Percentiles rank a stretch among this genome's conserved stretches.
These are phyloP conservation scores for Axis porcinus DNA, from an alignment of 2,113 vertebrate species.

Conservation along the genomic window DNA sequence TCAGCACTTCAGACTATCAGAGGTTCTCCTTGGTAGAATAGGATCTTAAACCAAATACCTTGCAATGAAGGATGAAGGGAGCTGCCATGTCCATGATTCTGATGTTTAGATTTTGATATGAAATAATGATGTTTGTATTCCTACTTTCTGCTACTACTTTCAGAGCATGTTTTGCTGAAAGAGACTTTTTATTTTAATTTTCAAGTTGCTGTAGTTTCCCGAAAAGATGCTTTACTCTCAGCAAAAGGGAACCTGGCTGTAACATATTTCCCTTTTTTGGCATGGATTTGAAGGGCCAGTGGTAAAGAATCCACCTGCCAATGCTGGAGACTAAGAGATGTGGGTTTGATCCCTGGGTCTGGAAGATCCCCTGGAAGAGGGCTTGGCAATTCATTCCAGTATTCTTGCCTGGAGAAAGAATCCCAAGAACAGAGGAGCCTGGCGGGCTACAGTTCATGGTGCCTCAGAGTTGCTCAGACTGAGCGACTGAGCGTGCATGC, in stretches of 20 bases:
- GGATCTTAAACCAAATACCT: neutral
- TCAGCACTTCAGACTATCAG: neutral
- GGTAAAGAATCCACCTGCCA: neutral
- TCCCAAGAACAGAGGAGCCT: neutral
- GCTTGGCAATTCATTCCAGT: neutral
- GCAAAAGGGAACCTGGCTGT: slow-evolving; percentile 1
- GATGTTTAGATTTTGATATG: slow-evolving; percentile 9
- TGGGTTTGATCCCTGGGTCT: neutral
- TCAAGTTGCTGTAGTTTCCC: neutral
- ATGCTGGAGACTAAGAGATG: neutral
- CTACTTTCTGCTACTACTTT: slow-evolving; percentile 27
- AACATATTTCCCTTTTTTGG: slow-evolving; percentile 28
- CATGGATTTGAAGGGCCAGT: neutral
- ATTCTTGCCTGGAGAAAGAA: neutral
- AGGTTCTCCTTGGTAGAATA: neutral
- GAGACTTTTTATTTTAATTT: slow-evolving; percentile 29
- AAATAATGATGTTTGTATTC: neutral
- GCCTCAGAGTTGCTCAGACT: neutral
- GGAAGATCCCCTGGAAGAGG: neutral
- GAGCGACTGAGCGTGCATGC: neutral
- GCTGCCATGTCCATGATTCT: neutral
- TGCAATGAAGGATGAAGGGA: neutral
- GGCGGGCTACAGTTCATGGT: accelerated
- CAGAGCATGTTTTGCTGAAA: slow-evolving; percentile 22
- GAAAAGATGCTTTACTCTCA: slow-evolving; percentile 26